These are phyloP conservation scores for Australoheros scitulus DNA, from an alignment of 2,113 vertebrate genomes.

Conservation along the genomic window DNA sequence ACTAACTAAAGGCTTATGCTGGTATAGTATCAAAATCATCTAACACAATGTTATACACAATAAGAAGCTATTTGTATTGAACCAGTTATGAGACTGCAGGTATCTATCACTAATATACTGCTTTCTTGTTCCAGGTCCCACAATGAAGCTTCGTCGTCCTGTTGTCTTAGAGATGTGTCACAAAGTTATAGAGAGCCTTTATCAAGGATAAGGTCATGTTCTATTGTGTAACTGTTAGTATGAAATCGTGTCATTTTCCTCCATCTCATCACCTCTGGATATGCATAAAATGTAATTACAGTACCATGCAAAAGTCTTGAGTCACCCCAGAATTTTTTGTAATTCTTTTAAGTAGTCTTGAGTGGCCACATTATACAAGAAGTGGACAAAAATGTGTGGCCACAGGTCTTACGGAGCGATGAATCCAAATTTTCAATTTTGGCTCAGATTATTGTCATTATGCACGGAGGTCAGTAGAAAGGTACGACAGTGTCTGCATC, in stretches of 20 bases:
- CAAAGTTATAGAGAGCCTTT: slow-evolving; percentile 81
- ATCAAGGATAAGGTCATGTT: slow-evolving; percentile 59
- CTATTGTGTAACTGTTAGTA: not conserved
- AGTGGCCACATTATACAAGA: not conserved
- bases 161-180: slow-evolving; percentile 83
- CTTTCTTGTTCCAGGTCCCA: slow-evolving; percentile 80
- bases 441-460: not conserved
- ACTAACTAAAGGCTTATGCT: not conserved
- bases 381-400: not conserved
- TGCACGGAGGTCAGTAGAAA: not conserved
- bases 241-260: not conserved
- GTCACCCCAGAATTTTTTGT: not conserved
- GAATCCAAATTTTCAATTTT: not conserved
- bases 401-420: not conserved
- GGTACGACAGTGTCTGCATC: not conserved
- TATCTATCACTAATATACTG: not conserved
- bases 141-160: slow-evolving; percentile 87
- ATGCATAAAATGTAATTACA: slow-evolving; percentile 3
- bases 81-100: not conserved
- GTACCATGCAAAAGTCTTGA: not conserved
- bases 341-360: not conserved
- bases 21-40: not conserved
- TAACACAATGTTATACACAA: not conserved
- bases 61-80: not conserved
- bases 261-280: not conserved